Base-by-base conservation (phyloP, 2,888 invertebrate genomes). In the Loripinus fragilis region DNA sequence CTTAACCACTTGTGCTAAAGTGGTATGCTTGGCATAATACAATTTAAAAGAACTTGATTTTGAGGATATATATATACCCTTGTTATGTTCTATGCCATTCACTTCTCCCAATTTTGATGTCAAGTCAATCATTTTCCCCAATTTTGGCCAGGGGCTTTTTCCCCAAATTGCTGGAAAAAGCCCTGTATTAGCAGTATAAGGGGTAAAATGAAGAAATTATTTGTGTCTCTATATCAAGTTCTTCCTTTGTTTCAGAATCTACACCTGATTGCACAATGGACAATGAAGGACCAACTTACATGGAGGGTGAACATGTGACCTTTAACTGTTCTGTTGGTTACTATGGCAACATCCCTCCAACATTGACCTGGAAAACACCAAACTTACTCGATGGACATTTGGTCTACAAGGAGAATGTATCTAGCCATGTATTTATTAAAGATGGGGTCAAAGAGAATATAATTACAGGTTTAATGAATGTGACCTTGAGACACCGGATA, bases 301-400 rank as follows among this genome's bases (percentile, higher is more conserved):
- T 80, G 68, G 86, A 76, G 73, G 70, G 76, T 10, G 77, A 89
- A 65, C 84, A 86, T 77, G 86, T 88, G 65, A 86, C 85, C 30
- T 87, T 90, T 72, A 87, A 86, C 74, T 90, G 90, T 74, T 74
- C 72, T 66, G 84, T 90, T 38, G 70, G 76, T 38, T 90, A 81
- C 83, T 80, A 83, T 79, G 90, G 90, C 12, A 76, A 78, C 15
- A 23, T 25, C n/a, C 79, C 83, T 30, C 80, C 83, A 35, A 48
- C 45, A 8, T 68, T 90, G 52, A 79, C 85, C 52, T 90, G 90
- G 90, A 76, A 85, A 41, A 12, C 71, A 33, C 80, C 83, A 0
- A 60, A 30, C 5, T 20, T 60, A 33, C 10, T 60, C 17, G 20
- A 10, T 2, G 60, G 60, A 17, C 30, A 20, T 1, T 60, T 60